Evolutionary conservation across 92 coral and sea anemone species (phyloP).

Genomic region (Palythoa grandiflora): DNA sequence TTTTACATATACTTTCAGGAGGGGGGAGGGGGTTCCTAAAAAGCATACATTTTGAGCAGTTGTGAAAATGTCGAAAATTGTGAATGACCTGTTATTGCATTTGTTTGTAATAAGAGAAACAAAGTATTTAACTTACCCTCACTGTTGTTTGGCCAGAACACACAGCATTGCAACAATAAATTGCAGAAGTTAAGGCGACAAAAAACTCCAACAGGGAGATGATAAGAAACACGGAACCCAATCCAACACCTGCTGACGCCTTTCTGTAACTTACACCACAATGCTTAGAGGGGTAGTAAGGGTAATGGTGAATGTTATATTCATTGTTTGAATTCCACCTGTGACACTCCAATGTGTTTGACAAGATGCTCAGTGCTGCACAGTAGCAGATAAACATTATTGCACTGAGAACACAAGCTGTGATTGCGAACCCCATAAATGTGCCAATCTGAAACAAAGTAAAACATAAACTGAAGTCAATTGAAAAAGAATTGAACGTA

Average conservation of each 20-base stretch:
- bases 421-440: constrained; percentile 45
- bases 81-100: no score
- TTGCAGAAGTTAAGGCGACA: constrained; percentile 76
- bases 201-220: constrained; percentile 72
- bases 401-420: constrained; percentile 46
- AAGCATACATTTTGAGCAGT: no score
- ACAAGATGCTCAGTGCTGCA: constrained; percentile 2
- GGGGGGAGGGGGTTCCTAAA: no score
- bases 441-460: constrained; percentile 35
- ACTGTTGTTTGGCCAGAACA: constrained; percentile 55
- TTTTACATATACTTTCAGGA: no score
- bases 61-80: no score
- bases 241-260: constrained; percentile 63
- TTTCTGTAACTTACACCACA: neutral
- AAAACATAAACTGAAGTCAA: neutral
- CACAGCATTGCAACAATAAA: constrained; percentile 79
- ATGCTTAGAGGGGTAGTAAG: neutral
- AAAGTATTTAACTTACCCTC: neutral
- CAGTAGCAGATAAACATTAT: constrained; percentile 44
- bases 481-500: neutral
- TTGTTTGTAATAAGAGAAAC: no score
- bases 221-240: constrained; percentile 62
- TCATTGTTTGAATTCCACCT: neutral
- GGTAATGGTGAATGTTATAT: neutral
- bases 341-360: constrained; percentile 24